These are phyloP conservation scores for Cheilosia vulpina DNA, from an alignment of 2,888 invertebrate genomes.

Conservation along the genomic window DNA sequence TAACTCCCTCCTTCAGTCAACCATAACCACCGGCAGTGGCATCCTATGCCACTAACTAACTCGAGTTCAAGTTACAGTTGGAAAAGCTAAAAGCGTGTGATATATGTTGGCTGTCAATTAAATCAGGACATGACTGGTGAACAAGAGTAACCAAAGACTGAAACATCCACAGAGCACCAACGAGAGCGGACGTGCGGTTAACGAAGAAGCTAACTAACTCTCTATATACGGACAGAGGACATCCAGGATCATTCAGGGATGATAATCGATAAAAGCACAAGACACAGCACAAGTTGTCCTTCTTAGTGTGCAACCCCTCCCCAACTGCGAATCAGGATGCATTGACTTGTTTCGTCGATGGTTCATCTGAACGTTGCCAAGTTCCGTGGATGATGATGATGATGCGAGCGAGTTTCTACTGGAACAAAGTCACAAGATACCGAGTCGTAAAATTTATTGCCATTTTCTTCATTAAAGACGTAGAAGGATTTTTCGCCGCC, in stretches of 20 bases:
- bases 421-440: slow-evolving; percentile 53
- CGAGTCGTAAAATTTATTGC: slow-evolving; percentile 57
- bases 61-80: slow-evolving; percentile 57
- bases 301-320: not conserved
- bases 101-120: slow-evolving; percentile 81
- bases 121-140: slow-evolving; percentile 80
- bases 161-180: not conserved
- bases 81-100: slow-evolving; percentile 68
- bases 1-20: slow-evolving; percentile 17
- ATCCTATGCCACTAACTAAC: not conserved
- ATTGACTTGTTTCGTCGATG: slow-evolving; percentile 38
- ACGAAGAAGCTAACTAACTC: slow-evolving; percentile 29
- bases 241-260: slow-evolving; percentile 31
- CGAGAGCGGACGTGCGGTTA: not conserved
- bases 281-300: slow-evolving; percentile 25
- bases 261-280: slow-evolving; percentile 59
- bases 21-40: slow-evolving; percentile 25
- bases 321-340: slow-evolving; percentile 39
- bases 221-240: not conserved
- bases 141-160: slow-evolving; percentile 45
- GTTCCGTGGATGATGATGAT: slow-evolving; percentile 18
- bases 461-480: slow-evolving; percentile 23
- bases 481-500: slow-evolving; percentile 6
- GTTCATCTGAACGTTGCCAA: slow-evolving; percentile 32
- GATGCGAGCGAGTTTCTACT: slow-evolving; percentile 14